Base-by-base conservation (phyloP, 2,797 vertebrate species). In the Chelon labrosus region DNA sequence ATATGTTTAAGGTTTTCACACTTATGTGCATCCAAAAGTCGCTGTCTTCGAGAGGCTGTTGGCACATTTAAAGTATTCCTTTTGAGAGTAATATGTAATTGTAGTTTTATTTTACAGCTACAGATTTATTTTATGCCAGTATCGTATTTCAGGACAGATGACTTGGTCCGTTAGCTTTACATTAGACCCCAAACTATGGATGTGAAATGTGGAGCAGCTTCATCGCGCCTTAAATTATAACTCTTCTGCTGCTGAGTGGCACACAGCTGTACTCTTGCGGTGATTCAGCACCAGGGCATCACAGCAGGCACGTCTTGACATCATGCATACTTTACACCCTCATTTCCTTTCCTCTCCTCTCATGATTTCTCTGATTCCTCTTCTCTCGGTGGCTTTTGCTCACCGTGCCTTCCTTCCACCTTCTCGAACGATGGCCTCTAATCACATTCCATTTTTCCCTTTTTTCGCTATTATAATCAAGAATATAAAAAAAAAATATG, bases 321-420 rank as follows among this genome's bases (percentile, higher is more conserved):
- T 70, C 65, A 70, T 76, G 64, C 75, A 75, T 64, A 73, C 71
- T 79, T 78, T 51, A 71, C 68, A 75, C 51, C 60, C 64, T 77
- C 67, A 63, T 78, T 82, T 77, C 77, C 71, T 65, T 57, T n/a
- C 59, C 41, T 41, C 41, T 68, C 8, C 42, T 72, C 61, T 31
- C 10, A 11, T 17, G 25, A 22, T 71, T 47, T 46, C 41, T 72
- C 42, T 41, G 27, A 52, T 42, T 60, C 27, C 44, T 55, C 53
- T 49, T 60, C 19, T 46, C 50, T 53, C 25, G 19, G 9, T 19
- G 14, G 53, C 10, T 16, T 47, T 35, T 35, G 31, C 47, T 46
- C 8, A 10, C 20, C 46, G 17, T 46, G 7, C 78, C 68, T 73
- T 70, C 44, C 42, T 54, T 58, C 47, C 27, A 67, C 56, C 20